These are phyloP conservation scores for Ginglymostoma cirratum DNA, from an alignment of 2,113 vertebrate species.

Conservation along the genomic window DNA sequence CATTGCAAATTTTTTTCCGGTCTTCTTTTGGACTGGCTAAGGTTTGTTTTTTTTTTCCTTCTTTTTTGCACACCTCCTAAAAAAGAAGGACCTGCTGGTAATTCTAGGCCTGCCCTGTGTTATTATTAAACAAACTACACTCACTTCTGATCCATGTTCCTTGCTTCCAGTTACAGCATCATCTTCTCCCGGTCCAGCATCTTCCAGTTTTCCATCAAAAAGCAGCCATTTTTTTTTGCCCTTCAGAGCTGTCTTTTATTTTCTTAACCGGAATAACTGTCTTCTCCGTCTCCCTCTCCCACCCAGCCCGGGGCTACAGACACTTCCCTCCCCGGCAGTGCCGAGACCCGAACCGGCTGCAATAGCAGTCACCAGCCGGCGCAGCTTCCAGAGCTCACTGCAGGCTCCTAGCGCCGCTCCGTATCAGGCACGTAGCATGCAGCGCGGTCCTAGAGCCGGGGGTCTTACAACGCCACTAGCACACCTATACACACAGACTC, in stretches of 20 bases:
- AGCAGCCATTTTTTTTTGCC: background rate
- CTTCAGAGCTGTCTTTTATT: no score
- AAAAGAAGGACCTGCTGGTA: background rate
- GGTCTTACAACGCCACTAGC: no score
- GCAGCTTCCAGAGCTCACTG: background rate
- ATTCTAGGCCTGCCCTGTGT: background rate
- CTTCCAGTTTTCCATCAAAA: background rate
- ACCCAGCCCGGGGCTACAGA: background rate
- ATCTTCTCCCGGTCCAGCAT: background rate
- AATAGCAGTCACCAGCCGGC: background rate
- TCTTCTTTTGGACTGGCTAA: background rate
- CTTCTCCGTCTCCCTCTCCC: background rate
- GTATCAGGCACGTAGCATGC: background rate
- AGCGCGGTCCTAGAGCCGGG: background rate
- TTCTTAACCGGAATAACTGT: no score
- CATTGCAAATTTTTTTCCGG: background rate
- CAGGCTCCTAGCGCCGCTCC: background rate
- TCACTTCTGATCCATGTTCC: slow-evolving; percentile 5
- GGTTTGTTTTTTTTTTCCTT: no score
- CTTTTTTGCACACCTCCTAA: no score
- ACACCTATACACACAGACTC: no score
- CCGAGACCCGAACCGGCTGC: background rate
- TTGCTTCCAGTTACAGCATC: background rate
- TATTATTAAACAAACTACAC: background rate
- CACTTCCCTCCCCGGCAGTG: background rate